A percentile compares a stretch with the other conserved stretches of the same genome.
Conservation (phyloP, 2,888 invertebrate genomes). For the Pseudoips prasinana region DNA sequence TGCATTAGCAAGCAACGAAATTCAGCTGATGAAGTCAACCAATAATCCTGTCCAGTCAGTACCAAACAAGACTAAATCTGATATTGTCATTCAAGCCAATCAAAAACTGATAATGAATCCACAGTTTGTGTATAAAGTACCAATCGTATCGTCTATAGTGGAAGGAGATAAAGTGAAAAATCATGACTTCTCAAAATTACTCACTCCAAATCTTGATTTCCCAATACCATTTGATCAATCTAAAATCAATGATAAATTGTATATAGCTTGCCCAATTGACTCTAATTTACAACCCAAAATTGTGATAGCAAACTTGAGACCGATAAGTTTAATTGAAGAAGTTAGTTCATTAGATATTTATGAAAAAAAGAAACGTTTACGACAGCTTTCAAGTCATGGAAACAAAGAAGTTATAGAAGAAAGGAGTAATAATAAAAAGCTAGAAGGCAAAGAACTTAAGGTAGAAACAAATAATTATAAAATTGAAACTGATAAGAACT, state of each 20-base stretch:
- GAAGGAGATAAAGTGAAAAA: slow-evolving; percentile 55
- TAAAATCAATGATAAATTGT: slow-evolving; percentile 59
- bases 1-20: slow-evolving; percentile 47
- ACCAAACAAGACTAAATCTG: slow-evolving; percentile 53
- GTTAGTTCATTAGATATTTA: slow-evolving; percentile 77
- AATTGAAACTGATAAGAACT: slow-evolving; percentile 39
- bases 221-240: slow-evolving; percentile 46
- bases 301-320: slow-evolving; percentile 60
- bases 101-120: slow-evolving; percentile 64
- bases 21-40: slow-evolving; percentile 56
- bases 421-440: background rate
- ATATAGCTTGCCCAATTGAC: slow-evolving; percentile 66
- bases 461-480: slow-evolving; percentile 3
- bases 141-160: slow-evolving; percentile 47
- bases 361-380: slow-evolving; percentile 73
- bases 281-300: slow-evolving; percentile 64
- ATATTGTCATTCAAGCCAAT: slow-evolving; percentile 51
- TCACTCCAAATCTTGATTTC: slow-evolving; percentile 45
- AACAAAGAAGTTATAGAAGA: slow-evolving; percentile 29
- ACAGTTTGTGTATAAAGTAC: slow-evolving; percentile 70
- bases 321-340: slow-evolving; percentile 58
- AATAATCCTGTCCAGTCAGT: slow-evolving; percentile 56
- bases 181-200: slow-evolving; percentile 47
- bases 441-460: slow-evolving; percentile 32
- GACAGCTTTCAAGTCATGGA: slow-evolving; percentile 54